Conservation (phyloP, 2,113 vertebrate species). For the Coptodon rendalli region DNA sequence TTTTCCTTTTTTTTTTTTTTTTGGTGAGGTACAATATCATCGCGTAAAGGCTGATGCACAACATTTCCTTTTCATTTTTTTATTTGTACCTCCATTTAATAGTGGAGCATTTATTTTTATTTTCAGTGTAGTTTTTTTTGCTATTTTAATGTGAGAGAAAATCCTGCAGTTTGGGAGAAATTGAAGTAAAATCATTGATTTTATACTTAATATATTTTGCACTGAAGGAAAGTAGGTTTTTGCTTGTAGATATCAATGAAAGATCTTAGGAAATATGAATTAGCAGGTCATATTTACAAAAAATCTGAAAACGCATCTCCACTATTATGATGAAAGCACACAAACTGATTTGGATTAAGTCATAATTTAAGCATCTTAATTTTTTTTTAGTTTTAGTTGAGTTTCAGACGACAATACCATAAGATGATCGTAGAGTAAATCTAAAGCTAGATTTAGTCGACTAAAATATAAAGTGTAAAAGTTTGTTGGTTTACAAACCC, state of each 20-base stretch:
- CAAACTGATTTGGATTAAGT: not conserved
- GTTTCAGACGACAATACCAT: not conserved
- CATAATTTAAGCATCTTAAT: not conserved
- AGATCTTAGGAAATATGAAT: not conserved
- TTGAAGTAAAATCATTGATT: not conserved
- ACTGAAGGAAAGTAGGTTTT: not conserved
- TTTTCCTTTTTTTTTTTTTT: no score
- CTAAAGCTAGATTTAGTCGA: not conserved
- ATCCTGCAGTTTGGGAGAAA: not conserved
- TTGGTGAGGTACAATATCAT: not conserved
- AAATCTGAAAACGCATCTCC: not conserved
- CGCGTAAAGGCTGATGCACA: not conserved
- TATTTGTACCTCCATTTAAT: not conserved
- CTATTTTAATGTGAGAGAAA: not conserved
- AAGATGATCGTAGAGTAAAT: not conserved
- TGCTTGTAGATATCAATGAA: not conserved
- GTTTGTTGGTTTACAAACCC: not conserved
- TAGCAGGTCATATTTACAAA: not conserved
- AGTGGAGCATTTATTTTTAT: not conserved
- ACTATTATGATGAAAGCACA: not conserved
- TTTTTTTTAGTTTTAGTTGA: not conserved
- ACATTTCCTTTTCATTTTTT: not conserved
- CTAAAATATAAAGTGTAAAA: not conserved
- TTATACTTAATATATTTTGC: not conserved
- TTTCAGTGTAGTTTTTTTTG: not conserved